Evolutionary conservation across 2,888 invertebrate species (phyloP), one percentile per base, ranked within the genome.

Genomic region (Harpagoxenus sublaevis): DNA sequence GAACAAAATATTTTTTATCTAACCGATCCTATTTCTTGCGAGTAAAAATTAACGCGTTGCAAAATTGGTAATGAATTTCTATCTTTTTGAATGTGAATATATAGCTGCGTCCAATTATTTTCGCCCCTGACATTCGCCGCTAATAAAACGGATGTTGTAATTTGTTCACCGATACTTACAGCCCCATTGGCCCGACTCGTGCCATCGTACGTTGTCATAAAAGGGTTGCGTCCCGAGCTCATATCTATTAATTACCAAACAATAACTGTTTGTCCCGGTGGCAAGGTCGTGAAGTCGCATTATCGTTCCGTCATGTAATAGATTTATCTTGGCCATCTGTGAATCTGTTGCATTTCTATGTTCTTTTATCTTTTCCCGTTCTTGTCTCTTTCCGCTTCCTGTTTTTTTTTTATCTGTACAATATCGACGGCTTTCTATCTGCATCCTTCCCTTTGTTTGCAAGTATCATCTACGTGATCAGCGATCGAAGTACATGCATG

Each of bases 231-330:
- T 85, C 74, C 85, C 77, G 84, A 73, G 65, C 84, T 90, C 85
- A 83, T 83, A 84, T 83, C 89, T 91, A 89, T 89, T 89, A 91
- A 89, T 90, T 90, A 88, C 84, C 71, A 90, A 89, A 91, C 87
- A 89, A 89, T 88, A 90, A 91, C 86, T 89, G 78, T 87, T 89
- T 83, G 75, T 73, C 71, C 78, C 77, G 83, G 45, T 81, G 68
- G 62, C 62, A 81, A 86, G 83, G 63, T 68, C 83, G 79, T 82
- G 79, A 48, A 86, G 75, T 62, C 84, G 60, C 84, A 84, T 86
- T 87, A 90, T 90, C 87, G 79, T 86, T 83, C 84, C 71, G 84
- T 87, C 78, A 78, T 84, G 88, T 91, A 91, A 90, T 90, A 89
- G 85, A 86, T 90, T 88, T 85, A 88, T 88, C 83, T 82, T 75